These are phyloP conservation scores for Luidia sarsii DNA, from an alignment of 53 echinoderm and acorn worm species.

Conservation along the genomic window DNA sequence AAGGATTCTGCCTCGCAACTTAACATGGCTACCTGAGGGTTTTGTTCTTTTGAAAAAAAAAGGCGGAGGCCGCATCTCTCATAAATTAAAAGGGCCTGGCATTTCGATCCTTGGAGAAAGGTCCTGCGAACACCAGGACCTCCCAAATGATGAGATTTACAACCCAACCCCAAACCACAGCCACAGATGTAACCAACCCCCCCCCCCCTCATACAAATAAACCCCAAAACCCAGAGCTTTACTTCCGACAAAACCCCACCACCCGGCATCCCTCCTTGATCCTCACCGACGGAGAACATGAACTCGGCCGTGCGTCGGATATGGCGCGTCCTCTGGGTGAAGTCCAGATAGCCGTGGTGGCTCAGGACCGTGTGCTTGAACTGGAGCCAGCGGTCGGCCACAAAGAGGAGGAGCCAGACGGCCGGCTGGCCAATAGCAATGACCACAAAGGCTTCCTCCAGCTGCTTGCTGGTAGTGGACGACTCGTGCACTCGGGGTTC, in stretches of 20 bases:
- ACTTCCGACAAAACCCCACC: too few relatives aligned
- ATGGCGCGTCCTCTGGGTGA: conserved; percentile 73
- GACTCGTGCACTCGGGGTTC: conserved; percentile 3
- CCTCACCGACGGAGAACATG: conserved; percentile 72
- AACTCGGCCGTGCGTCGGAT: conserved; percentile 69
- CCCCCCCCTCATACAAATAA: background rate
- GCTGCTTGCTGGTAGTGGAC: background rate
- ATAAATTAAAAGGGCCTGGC: too few relatives aligned
- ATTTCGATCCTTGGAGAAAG: too few relatives aligned
- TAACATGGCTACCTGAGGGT: too few relatives aligned
- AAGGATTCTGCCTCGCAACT: too few relatives aligned
- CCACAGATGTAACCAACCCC: background rate
- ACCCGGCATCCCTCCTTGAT: too few relatives aligned
- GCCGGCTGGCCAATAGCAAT: conserved; percentile 48
- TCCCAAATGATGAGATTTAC: too few relatives aligned
- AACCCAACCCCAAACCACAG: too few relatives aligned
- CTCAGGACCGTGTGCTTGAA: conserved; percentile 61
- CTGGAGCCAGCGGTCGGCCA: conserved; percentile 77
- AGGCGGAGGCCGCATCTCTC: too few relatives aligned
- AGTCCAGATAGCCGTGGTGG: conserved; percentile 79
- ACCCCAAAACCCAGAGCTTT: too few relatives aligned
- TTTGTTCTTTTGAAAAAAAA: too few relatives aligned
- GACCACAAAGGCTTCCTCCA: conserved; percentile 17
- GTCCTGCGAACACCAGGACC: too few relatives aligned
- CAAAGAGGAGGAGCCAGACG: conserved; percentile 49